A percentile compares a stretch with the other conserved stretches of the same genome.
Conservation (phyloP, 2,888 invertebrate species). For the Cheilosia variabilis region DNA sequence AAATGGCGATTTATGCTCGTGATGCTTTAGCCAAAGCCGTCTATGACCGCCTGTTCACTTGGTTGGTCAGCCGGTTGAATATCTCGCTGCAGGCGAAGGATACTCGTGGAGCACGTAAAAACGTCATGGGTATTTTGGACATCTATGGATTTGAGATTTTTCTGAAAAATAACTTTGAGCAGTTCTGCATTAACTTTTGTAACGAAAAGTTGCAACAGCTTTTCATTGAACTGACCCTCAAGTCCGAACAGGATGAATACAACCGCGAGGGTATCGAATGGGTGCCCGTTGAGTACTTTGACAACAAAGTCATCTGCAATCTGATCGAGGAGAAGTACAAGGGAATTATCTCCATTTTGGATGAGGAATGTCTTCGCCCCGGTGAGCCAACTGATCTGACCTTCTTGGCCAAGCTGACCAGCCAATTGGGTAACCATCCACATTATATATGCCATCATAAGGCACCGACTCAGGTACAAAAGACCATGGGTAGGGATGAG, state of each 20-base stretch:
- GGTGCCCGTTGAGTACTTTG: constrained; percentile 94
- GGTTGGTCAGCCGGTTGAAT: constrained; percentile 93
- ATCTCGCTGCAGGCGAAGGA: constrained; percentile 87
- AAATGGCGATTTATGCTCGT: constrained; percentile 92
- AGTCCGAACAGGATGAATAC: constrained; percentile 97
- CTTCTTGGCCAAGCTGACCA: constrained; percentile 91
- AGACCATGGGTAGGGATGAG: constrained; percentile 94
- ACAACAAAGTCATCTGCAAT: constrained; percentile 97
- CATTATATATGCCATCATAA: constrained; percentile 94
- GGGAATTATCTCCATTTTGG: constrained; percentile 93
- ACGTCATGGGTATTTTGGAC: constrained; percentile 95
- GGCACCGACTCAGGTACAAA: constrained; percentile 91
- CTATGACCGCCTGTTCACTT: constrained; percentile 95
- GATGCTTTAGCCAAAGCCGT: constrained; percentile 96
- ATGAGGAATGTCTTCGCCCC: constrained; percentile 96
- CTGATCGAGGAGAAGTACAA: constrained; percentile 95
- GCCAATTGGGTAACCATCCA: constrained; percentile 89
- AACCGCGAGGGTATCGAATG: constrained; percentile 95
- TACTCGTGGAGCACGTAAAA: constrained; percentile 84
- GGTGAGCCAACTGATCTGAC: constrained; percentile 93
- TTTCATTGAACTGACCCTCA: constrained; percentile 95
- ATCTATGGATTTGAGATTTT: constrained; percentile 98
- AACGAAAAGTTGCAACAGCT: constrained; percentile 97
- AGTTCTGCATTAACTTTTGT: constrained; percentile 98
- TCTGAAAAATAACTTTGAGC: constrained; percentile 91